phyloP scores from a whole-genome alignment of 2,113 vertebrate genomes.

The Phainopepla nitens region DNA sequence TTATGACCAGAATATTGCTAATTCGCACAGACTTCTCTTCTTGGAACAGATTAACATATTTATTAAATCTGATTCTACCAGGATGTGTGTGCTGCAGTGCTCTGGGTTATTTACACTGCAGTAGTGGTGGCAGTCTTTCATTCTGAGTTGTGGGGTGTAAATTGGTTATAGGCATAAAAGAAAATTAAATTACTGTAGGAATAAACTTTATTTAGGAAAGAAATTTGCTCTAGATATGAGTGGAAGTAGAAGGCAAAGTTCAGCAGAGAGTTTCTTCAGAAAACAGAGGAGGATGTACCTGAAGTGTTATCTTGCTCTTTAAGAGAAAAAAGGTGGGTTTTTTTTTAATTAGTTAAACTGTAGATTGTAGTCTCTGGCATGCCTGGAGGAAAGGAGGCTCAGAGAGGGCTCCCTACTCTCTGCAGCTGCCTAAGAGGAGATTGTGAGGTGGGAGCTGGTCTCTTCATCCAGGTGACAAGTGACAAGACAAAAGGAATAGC shows the following conservation, averaged over 20 bases:
- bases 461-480: neutral
- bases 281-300: neutral
- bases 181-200: constrained; percentile 11
- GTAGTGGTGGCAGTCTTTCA: neutral
- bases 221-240: neutral
- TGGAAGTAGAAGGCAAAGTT: neutral
- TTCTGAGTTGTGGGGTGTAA: neutral
- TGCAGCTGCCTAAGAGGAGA: neutral
- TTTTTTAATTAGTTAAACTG: neutral
- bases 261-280: neutral
- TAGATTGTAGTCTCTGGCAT: neutral
- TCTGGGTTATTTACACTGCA: neutral
- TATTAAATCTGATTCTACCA: constrained; percentile 43
- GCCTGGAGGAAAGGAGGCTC: neutral
- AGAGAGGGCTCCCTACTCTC: neutral
- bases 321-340: neutral
- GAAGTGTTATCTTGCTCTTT: neutral
- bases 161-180: constrained; percentile 2
- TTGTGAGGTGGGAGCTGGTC: neutral
- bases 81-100: neutral
- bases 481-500: neutral
- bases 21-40: constrained; percentile 2
- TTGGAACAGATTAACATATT: constrained; percentile 50
- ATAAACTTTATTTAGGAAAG: neutral
- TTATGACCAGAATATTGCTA: neutral